phyloP scores from a whole-genome alignment of 2,888 invertebrate genomes.

The Spisula subtruncata region DNA sequence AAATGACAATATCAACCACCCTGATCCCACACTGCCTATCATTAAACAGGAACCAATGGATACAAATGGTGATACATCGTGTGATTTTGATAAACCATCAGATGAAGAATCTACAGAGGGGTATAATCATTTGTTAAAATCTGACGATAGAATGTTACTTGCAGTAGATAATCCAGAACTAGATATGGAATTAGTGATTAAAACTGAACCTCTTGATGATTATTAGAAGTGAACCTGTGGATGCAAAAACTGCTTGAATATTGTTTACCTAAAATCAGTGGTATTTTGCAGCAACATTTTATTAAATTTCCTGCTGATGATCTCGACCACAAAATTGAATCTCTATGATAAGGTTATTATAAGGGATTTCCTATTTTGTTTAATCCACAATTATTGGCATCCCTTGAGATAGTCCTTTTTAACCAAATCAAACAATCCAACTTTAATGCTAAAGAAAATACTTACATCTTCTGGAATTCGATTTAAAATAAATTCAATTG shows the following conservation, averaged over 20 bases:
- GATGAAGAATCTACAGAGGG: background rate
- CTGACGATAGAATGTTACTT: conserved; percentile 14
- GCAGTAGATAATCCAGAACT: conserved; percentile 39
- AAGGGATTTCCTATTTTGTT: no score
- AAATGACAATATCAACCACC: background rate
- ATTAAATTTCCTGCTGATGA: no score
- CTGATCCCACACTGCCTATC: background rate
- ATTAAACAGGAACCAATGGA: conserved; percentile 44
- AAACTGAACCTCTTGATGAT: conserved; percentile 60
- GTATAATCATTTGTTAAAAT: background rate
- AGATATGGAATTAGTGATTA: conserved; percentile 56
- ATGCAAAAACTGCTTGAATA: background rate
- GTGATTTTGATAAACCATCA: background rate
- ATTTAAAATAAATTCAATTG: no score
- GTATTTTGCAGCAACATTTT: background rate
- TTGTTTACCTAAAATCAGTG: background rate
- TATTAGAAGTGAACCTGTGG: background rate
- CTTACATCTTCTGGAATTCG: no score
- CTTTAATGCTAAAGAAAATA: no score
- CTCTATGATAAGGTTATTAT: no score
- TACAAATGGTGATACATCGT: background rate
- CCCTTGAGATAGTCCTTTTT: no score
- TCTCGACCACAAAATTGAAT: no score
- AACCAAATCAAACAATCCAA: no score
- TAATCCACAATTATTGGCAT: no score